These are phyloP conservation scores for Aethes cnicana DNA, from an alignment of 2,888 invertebrate genomes.

Conservation along the genomic window DNA sequence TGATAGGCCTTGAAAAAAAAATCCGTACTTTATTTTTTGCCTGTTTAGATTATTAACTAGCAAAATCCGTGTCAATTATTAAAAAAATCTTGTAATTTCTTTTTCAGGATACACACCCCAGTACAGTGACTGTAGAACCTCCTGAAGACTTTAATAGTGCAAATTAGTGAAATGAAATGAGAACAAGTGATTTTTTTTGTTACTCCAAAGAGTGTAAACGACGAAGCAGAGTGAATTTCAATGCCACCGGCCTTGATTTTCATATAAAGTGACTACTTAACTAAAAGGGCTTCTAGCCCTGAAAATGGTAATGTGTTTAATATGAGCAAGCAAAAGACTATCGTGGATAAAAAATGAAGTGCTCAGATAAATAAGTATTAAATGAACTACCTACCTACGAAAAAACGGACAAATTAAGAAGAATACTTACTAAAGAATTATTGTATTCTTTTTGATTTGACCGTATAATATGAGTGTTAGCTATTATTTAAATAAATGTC, in stretches of 20 bases:
- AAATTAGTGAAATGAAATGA: conserved; percentile 9
- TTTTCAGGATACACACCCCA: conserved; percentile 49
- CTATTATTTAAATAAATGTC: conserved; percentile 29
- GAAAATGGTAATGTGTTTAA: too few species aligned
- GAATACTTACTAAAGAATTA: conserved; percentile 42
- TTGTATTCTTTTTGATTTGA: conserved; percentile 65
- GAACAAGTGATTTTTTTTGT: conserved; percentile 8
- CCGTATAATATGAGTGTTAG: conserved; percentile 40
- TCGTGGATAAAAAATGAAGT: too few species aligned
- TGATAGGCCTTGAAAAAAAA: too few species aligned
- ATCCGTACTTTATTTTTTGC: background rate
- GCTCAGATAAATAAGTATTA: conserved; percentile 21
- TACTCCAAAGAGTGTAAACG: conserved; percentile 4
- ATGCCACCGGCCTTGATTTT: too few species aligned
- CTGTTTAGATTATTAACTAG: background rate
- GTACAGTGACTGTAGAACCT: conserved; percentile 49
- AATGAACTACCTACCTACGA: background rate
- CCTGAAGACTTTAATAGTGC: conserved; percentile 35
- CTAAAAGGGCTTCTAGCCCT: too few species aligned
- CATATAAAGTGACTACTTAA: too few species aligned
- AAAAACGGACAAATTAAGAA: conserved; percentile 55
- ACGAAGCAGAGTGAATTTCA: conserved; percentile 13
- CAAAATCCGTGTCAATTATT: background rate
- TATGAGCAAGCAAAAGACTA: too few species aligned
- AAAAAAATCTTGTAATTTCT: background rate